Evolutionary conservation across 2,888 invertebrate genomes (phyloP).

Genomic region (Blastobasis lacticolella): DNA sequence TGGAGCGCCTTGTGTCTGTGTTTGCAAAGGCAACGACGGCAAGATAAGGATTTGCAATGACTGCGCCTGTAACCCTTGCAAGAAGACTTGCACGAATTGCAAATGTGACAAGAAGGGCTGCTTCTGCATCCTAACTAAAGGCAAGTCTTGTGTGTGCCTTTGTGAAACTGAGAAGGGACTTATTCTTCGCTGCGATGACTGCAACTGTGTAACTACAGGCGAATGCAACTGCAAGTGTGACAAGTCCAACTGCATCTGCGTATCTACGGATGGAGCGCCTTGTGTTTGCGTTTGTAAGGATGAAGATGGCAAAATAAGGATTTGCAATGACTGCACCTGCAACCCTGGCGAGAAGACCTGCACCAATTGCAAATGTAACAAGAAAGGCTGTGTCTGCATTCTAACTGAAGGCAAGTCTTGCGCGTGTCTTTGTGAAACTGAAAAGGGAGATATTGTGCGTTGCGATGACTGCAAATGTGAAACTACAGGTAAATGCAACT

Average conservation of each 20-base stretch:
- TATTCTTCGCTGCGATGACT: constrained; percentile 7
- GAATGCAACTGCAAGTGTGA: constrained; percentile 15
- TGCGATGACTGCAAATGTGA: constrained; percentile 18
- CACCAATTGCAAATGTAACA: constrained; percentile 12
- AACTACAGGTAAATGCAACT: constrained; percentile 7
- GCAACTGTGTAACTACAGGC: constrained; percentile 24
- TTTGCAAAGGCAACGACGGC: constrained; percentile 22
- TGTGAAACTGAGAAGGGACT: constrained; percentile 16
- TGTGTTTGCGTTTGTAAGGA: constrained; percentile 16
- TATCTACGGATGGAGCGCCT: constrained; percentile 11
- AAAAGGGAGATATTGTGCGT: constrained; percentile 1
- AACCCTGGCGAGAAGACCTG: constrained; percentile 23
- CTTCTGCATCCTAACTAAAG: constrained; percentile 16
- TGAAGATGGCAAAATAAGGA: constrained; percentile 2
- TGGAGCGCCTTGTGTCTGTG: constrained; percentile 25
- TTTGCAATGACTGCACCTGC: constrained; percentile 9
- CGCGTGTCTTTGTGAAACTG: constrained; percentile 15
- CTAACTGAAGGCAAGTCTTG: constrained; percentile 13
- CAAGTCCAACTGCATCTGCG: constrained; percentile 10
- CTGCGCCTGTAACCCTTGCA: constrained; percentile 1
- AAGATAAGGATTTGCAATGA: constrained; percentile 9
- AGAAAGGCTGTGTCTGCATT: constrained; percentile 11
- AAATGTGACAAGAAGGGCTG: constrained; percentile 5
- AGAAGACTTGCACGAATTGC: constrained; percentile 10
- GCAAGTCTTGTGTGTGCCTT: constrained; percentile 10